These are phyloP conservation scores for Apteryx owenii DNA, from an alignment of 2,113 vertebrate genomes.

Conservation along the genomic window DNA sequence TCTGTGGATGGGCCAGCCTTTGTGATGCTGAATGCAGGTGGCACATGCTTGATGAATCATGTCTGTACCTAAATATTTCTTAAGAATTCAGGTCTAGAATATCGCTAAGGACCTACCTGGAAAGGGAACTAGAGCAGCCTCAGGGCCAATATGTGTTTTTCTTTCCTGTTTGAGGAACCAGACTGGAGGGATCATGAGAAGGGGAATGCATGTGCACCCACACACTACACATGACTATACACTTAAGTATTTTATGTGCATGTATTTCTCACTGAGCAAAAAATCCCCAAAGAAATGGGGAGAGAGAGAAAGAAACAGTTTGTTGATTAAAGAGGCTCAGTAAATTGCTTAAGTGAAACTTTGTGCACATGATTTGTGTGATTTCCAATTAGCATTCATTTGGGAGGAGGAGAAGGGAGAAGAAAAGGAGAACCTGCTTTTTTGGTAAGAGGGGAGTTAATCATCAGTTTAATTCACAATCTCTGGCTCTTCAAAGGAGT, in stretches of 20 bases:
- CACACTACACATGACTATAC: background rate
- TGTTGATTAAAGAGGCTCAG: background rate
- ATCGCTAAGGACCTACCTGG: background rate
- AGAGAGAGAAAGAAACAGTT: background rate
- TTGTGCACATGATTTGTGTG: background rate
- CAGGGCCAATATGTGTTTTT: background rate
- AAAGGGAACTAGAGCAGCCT: background rate
- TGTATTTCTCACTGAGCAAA: background rate
- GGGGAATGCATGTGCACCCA: background rate
- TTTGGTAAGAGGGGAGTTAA: conserved; percentile 15
- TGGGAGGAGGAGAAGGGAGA: background rate
- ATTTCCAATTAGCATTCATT: background rate
- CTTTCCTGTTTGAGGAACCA: background rate
- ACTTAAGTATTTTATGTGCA: background rate
- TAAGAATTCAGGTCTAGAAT: background rate
- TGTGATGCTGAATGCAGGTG: background rate
- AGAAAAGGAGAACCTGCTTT: background rate
- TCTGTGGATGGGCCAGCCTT: background rate
- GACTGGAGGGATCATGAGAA: background rate
- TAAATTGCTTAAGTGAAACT: background rate
- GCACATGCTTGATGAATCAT: background rate
- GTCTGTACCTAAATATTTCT: background rate
- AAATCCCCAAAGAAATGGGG: background rate
- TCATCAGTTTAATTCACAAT: conserved; percentile 55
- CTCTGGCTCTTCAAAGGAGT: conserved; percentile 58